These are phyloP conservation scores for Notothenia coriiceps DNA, from an alignment of 2,113 vertebrate genomes.

Conservation along the genomic window DNA sequence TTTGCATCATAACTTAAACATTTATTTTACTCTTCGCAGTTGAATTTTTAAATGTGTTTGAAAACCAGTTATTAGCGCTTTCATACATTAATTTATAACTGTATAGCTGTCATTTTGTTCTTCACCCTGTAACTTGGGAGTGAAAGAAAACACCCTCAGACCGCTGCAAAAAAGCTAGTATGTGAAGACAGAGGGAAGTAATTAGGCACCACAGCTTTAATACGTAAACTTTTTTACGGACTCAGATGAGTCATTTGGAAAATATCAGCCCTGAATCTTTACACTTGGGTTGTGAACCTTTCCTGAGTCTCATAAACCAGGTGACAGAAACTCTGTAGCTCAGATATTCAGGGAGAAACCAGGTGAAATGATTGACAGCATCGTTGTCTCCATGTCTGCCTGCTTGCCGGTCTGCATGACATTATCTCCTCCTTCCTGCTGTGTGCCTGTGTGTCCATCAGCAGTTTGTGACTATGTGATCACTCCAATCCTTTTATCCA, in stretches of 20 bases:
- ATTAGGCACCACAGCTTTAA: constrained; percentile 36
- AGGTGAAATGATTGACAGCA: constrained; percentile 47
- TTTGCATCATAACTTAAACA: not conserved
- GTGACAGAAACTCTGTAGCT: not conserved
- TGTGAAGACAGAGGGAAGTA: constrained; percentile 53
- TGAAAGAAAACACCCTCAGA: constrained; percentile 21
- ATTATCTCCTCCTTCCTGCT: not conserved
- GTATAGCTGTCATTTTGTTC: not conserved
- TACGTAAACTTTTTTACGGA: constrained; percentile 29
- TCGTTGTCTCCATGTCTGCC: constrained; percentile 33
- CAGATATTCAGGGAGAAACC: constrained; percentile 40
- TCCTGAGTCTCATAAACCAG: constrained; percentile 9
- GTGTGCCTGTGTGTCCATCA: constrained; percentile 10
- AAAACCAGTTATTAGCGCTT: not conserved
- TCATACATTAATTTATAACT: not conserved
- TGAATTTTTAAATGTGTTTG: not conserved
- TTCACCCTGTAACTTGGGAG: not conserved
- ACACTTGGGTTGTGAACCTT: constrained; percentile 30
- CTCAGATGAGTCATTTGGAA: constrained; percentile 58
- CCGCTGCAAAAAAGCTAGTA: constrained; percentile 12
- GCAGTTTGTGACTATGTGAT: constrained; percentile 21
- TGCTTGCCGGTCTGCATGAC: constrained; percentile 17
- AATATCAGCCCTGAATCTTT: constrained; percentile 15
- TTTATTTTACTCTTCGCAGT: not conserved
- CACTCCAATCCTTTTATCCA: constrained; percentile 63